phyloP scores from a whole-genome alignment of 2,797 vertebrate species.

The Sebastes cheni region DNA sequence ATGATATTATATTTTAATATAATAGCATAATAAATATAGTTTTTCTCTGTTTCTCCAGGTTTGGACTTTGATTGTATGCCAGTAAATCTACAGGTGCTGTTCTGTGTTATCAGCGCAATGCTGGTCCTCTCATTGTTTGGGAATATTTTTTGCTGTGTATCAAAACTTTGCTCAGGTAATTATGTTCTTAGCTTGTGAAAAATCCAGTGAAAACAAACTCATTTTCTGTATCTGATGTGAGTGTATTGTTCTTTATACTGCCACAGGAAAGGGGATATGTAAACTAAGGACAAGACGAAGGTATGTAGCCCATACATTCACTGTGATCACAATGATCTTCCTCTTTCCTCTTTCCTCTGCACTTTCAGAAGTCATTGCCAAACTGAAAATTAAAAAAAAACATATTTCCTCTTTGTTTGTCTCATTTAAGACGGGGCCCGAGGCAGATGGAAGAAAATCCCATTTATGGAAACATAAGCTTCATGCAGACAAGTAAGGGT shows the following conservation, averaged over 20 bases:
- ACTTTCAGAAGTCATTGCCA: background rate
- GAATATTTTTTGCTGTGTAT: slow-evolving; percentile 68
- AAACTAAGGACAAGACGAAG: slow-evolving; percentile 40
- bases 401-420: slow-evolving; percentile 17
- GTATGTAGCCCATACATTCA: slow-evolving; percentile 32
- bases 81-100: accelerated
- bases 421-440: slow-evolving; percentile 39
- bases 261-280: slow-evolving; percentile 53
- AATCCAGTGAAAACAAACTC: background rate
- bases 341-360: too few relatives aligned
- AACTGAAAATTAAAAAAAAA: background rate
- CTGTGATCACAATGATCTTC: background rate
- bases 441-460: slow-evolving; percentile 82
- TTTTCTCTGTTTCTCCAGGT: background rate
- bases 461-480: slow-evolving; percentile 81
- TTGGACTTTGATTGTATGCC: accelerated
- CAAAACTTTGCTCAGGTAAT: slow-evolving; percentile 70
- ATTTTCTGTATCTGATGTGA: background rate
- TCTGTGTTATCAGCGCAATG: background rate
- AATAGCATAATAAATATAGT: background rate
- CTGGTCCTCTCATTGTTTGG: slow-evolving; percentile 61
- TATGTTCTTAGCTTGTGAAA: background rate
- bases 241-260: slow-evolving; percentile 14
- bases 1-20: too few relatives aligned
- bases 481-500: slow-evolving; percentile 57